phyloP scores from a whole-genome alignment of 2,888 invertebrate genomes.

The Protonemura montana region DNA sequence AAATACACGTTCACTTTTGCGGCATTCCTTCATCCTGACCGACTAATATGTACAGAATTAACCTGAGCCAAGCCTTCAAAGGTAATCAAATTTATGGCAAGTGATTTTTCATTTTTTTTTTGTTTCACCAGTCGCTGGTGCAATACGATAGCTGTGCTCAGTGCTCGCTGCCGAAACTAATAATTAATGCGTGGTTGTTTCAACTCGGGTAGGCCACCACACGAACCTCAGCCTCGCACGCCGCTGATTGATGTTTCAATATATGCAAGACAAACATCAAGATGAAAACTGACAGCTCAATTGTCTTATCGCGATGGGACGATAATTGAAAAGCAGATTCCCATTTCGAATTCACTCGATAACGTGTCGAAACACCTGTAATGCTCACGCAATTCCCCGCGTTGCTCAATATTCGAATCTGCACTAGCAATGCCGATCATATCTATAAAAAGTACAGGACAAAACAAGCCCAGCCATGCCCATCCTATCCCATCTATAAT shows the following conservation, averaged over 20 bases:
- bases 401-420: neutral
- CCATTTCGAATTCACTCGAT: neutral
- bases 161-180: neutral
- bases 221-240: neutral
- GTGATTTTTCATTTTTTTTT: neutral
- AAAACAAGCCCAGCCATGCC: neutral
- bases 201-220: neutral
- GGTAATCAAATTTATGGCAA: neutral
- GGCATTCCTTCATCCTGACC: neutral
- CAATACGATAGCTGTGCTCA: neutral
- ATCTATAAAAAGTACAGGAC: neutral
- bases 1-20: too few relatives aligned
- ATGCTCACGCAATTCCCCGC: neutral
- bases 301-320: neutral
- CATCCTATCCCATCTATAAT: neutral
- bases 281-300: neutral
- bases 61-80: neutral
- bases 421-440: neutral
- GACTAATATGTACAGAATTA: neutral
- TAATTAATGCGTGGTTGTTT: neutral
- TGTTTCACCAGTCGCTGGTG: neutral
- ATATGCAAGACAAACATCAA: neutral
- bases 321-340: neutral
- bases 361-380: neutral
- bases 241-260: neutral